Base-by-base conservation (phyloP, 2,888 invertebrate genomes). In the Oegoconia quadripuncta region DNA sequence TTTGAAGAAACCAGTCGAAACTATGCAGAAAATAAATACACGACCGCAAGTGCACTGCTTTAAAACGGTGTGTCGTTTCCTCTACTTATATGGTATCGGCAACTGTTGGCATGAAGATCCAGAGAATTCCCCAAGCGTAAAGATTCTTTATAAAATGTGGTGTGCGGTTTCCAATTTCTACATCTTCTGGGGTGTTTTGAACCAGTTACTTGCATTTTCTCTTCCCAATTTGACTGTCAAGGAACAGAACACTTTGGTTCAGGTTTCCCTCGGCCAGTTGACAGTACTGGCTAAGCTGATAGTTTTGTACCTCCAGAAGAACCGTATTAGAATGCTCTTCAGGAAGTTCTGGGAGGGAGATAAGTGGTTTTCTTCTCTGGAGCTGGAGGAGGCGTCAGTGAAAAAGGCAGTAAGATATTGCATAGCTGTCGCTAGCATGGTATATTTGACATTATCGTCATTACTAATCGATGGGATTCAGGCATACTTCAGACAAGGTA, bases 81-180 rank as follows among this genome's bases (percentile, higher is more conserved):
- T 75, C 2, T 73, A 58, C 46, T 64, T 53, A 13, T 41, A 68
- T 2, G 77, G 75, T 0, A 41, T 68, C 16, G 72, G 73, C 0
- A 55, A 67, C 6, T 63, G 57, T 31, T 75, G 75, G 76, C 73
- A 71, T 36, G 70, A 71, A 41, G 42, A 51, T 13, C 34, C 23
- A 12, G 1, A 12, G 2, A 3, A 13, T 8, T 3, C 11, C 48
- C 58, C 0, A 42, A 26, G 16, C 40, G 36, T 49, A 2, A 55
- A 51, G 26, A 35, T 40, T 2, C 2, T 66, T 0, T 74, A 74
- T 30, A 42, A 27, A 1, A 8, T 57, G 1, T 78, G 74, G 69
- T 47, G 46, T 6, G 6, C 49, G 0, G n/a, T 68, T 1, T 42
- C 64, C 0, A 73, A 76, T 35, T 16, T 37, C 0, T 77, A 59